Base-by-base conservation (phyloP, 2,888 invertebrate species). In the Meiosimyza decipiens region DNA sequence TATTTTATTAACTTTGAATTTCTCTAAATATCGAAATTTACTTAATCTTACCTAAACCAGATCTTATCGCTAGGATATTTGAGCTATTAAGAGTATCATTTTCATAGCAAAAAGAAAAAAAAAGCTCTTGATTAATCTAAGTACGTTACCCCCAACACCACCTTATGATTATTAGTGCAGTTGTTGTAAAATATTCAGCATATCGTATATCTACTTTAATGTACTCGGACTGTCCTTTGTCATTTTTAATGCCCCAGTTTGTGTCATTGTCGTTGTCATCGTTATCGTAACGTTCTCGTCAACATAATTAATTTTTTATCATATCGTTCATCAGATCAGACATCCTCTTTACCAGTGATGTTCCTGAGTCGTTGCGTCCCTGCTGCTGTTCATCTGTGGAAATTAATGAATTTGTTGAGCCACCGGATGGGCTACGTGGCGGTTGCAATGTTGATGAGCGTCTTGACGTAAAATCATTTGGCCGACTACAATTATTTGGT, bases 401-500 rank as follows among this genome's bases (percentile, higher is more conserved):
- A 78, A 89, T 88, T 73, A 92, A 87, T 64, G 92, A 92, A 76
- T 91, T 91, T 72, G 86, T 84, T 55, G 94, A 94, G 74, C 92
- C 91, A 79, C 93, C 93, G 75, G 94, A 94, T 15, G 95, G 94
- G 77, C 93, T 92, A 83, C 94, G 91, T 70, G 87, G 87, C 52
- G 87, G 83, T 55, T 85, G 86, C 72, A 87, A 75, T 84, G 83
- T 88, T 84, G 83, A 89, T 82, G 84, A 85, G 50, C 86, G 78
- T 88, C 85, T 82, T 55, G 84, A 82, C 72, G 81, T 82, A 71
- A 80, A 76, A 77, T 86, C 86, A 77, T 84, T 82, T 57, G 88
- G 83, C 78, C 91, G 91, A 71, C 92, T 92, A 89, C 99, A 99
- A 89, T 99, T 98, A 86, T 98, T 98, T 65, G 99, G 99, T 77